Base-by-base conservation (phyloP, 2,797 vertebrate species). In the Geotrypetes seraphini region DNA sequence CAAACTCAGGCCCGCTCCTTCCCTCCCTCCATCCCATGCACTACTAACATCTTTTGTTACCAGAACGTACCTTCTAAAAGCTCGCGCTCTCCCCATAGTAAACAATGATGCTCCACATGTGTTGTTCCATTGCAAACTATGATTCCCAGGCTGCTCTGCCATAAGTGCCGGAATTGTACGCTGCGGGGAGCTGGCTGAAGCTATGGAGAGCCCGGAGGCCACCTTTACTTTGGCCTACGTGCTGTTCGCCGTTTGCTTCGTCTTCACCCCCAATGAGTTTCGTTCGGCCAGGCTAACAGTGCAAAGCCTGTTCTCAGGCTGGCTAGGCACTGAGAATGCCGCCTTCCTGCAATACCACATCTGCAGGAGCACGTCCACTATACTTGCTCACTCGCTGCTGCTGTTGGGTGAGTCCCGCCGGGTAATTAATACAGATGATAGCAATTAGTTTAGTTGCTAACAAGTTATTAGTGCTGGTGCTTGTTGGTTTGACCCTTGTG, bases 251-350 rank as follows among this genome's bases (percentile, higher is more conserved):
- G 61, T 93, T 27, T 96, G 92, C 46, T 91, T 97, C 48, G 82
- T 96, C 5, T 91, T 94, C 20, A 90, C 92, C 0, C 92, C 93
- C 4, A 88, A 80, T 31, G 93, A 97, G 71, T 92, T 95, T 68
- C 82, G 84, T 8, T 88, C 86, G 9, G 92, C 90, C 3, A 92
- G 92, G 2, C 52, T 97, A 15, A 94, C 92, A 2, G 64, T 97
- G 25, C 92, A 92, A 75, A 85, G 87, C 39, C 53, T 96, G 54
- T 82, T 96, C 39, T 84, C 82, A 2, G 68, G 66, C 33, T 93
- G 88, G 89, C 78, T 97, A 40, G 91, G 91, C 20, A 94, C 88
- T 28, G 92, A 97, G 65, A 89, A 96, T 36, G 55, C 81, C 39
- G 75, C 69, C 58, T 97, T 97, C 67, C 66, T 89, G 26, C 78